Conservation (phyloP, 2,888 invertebrate species). For the Strigamia maritima region DNA sequence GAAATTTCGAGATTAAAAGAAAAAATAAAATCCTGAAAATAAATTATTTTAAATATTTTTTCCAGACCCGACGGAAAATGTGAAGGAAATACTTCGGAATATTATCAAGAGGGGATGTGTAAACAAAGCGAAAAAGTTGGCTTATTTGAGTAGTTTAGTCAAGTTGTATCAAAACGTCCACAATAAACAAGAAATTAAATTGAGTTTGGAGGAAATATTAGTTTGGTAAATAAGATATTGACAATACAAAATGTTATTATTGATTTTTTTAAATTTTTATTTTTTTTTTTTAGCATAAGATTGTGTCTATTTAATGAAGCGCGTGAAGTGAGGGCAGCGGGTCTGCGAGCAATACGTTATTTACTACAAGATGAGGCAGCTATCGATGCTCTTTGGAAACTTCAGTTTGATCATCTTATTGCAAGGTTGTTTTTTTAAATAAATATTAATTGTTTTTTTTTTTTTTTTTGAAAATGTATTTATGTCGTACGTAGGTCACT, state of each 20-base stretch:
- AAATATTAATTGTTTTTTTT: slow-evolving; percentile 37
- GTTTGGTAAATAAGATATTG: slow-evolving; percentile 63
- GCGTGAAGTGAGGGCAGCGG: slow-evolving; percentile 83
- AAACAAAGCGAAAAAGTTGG: slow-evolving; percentile 74
- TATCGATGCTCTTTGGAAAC: slow-evolving; percentile 71
- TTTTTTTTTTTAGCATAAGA: slow-evolving; percentile 66
- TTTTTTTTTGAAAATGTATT: not conserved
- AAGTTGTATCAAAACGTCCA: slow-evolving; percentile 69
- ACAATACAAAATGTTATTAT: not conserved
- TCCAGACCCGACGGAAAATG: slow-evolving; percentile 58
- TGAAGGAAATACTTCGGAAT: slow-evolving; percentile 62
- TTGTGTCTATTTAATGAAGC: slow-evolving; percentile 79
- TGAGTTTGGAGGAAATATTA: slow-evolving; percentile 74
- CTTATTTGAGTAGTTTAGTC: slow-evolving; percentile 83
- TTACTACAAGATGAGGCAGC: slow-evolving; percentile 73
- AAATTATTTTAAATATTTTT: slow-evolving; percentile 43
- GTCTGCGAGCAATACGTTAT: slow-evolving; percentile 81
- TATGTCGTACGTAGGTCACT: slow-evolving; percentile 68
- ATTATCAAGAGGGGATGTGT: slow-evolving; percentile 63
- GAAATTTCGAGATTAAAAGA: slow-evolving; percentile 28
- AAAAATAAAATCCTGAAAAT: not conserved
- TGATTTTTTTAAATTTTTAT: not conserved
- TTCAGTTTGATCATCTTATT: slow-evolving; percentile 80
- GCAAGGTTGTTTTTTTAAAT: slow-evolving; percentile 58
- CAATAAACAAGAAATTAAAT: slow-evolving; percentile 62